Evolutionary conservation across 2,113 vertebrate species (phyloP).

Genomic region (Otocyon megalotis): DNA sequence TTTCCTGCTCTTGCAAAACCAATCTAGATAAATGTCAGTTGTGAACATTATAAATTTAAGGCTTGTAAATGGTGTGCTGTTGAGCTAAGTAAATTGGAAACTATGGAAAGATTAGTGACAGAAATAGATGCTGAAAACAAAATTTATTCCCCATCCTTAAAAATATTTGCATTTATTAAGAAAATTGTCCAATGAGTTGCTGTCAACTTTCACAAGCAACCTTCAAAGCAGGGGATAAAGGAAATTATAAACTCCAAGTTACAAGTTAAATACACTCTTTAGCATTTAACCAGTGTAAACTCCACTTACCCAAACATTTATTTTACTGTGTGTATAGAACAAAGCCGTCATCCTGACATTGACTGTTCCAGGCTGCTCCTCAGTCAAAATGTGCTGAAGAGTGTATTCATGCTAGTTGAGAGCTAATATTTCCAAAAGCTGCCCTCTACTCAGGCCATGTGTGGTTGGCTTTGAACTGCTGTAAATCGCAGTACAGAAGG

Average conservation of each 20-base stretch:
- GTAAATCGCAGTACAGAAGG: not conserved
- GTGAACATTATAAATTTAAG: not conserved
- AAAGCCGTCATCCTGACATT: not conserved
- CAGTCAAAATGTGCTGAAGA: not conserved
- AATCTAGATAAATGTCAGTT: not conserved
- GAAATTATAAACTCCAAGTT: constrained; percentile 27
- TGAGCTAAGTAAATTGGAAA: not conserved
- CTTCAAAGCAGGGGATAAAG: constrained; percentile 9
- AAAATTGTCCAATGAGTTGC: not conserved
- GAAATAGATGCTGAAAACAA: not conserved
- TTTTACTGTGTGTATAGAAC: not conserved
- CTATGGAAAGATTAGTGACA: not conserved
- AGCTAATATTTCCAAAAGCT: not conserved
- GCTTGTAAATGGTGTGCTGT: not conserved
- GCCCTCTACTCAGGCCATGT: not conserved
- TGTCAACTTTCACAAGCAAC: not conserved
- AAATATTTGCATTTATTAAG: not conserved
- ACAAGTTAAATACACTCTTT: not conserved
- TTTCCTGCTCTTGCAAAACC: not conserved
- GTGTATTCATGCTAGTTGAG: not conserved
- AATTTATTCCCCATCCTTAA: not conserved
- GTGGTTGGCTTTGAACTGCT: not conserved
- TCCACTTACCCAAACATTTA: not conserved
- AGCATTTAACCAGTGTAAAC: not conserved
- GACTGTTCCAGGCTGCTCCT: not conserved